These are phyloP conservation scores for Lithobates pipiens DNA, from an alignment of 2,797 vertebrate species.

Conservation along the genomic window DNA sequence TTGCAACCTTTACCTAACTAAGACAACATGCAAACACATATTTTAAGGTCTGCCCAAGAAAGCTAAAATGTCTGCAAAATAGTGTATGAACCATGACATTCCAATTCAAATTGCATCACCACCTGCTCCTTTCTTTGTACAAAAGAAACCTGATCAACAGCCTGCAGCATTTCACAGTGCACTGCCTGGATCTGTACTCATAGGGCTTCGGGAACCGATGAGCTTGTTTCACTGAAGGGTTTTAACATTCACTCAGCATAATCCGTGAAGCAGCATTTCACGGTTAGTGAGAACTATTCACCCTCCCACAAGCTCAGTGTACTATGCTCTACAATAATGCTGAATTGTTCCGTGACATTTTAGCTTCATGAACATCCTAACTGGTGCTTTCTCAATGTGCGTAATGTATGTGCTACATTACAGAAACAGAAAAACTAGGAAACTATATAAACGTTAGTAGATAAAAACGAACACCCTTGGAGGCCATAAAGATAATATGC, in stretches of 20 bases:
- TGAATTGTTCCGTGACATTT: slow-evolving; percentile 20
- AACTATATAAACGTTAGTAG: neutral
- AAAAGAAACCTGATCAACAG: slow-evolving; percentile 39
- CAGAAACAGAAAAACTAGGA: neutral
- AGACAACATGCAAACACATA: neutral
- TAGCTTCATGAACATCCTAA: slow-evolving; percentile 3
- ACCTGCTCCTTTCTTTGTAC: slow-evolving; percentile 28
- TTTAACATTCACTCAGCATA: slow-evolving; percentile 45
- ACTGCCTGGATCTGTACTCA: slow-evolving; percentile 27
- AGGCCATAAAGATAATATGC: neutral
- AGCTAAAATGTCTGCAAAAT: slow-evolving; percentile 24
- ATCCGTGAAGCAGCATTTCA: slow-evolving; percentile 53
- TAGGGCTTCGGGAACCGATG: slow-evolving; percentile 9
- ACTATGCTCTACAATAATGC: slow-evolving; percentile 30
- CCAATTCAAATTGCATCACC: slow-evolving; percentile 39
- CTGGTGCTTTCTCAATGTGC: neutral
- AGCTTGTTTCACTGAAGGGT: slow-evolving; percentile 20
- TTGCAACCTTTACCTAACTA: neutral
- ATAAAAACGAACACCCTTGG: neutral
- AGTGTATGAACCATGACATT: slow-evolving; percentile 47
- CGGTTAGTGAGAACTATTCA: slow-evolving; percentile 16
- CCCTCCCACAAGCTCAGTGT: slow-evolving; percentile 1
- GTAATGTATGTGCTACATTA: too few species aligned
- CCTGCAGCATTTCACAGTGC: slow-evolving; percentile 41
- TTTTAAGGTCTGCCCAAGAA: slow-evolving; percentile 4